Evolutionary conservation across 2,888 invertebrate genomes (phyloP).

Genomic region (Dasysyrphus tricinctus): DNA sequence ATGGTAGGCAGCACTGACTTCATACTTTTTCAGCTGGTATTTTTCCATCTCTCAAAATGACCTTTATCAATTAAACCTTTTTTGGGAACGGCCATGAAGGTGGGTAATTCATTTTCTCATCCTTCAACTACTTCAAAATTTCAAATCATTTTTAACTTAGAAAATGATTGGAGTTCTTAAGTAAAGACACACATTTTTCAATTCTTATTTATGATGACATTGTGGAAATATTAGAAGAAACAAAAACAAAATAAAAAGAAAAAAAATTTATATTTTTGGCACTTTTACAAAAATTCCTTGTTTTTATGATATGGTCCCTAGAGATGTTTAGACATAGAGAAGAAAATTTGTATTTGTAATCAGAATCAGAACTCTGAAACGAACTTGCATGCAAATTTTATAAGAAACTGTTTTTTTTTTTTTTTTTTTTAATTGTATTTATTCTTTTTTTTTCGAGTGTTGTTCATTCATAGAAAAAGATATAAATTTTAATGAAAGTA

Average conservation of each 20-base stretch:
- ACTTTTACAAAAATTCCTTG: slow-evolving; percentile 35
- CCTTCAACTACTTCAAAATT: not conserved
- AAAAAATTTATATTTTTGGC: slow-evolving; percentile 43
- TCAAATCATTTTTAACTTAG: slow-evolving; percentile 6
- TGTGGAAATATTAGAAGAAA: slow-evolving; percentile 52
- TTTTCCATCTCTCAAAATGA: slow-evolving; percentile 16
- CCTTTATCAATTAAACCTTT: slow-evolving; percentile 39
- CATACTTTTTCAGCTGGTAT: not conserved
- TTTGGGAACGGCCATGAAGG: slow-evolving; percentile 10
- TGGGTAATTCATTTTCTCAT: not conserved
- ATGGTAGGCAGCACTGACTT: not conserved
- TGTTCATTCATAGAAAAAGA: slow-evolving; percentile 60
- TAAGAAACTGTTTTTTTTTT: slow-evolving; percentile 8
- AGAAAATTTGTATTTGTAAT: slow-evolving; percentile 20
- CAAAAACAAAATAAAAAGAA: not conserved
- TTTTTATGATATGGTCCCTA: slow-evolving; percentile 24
- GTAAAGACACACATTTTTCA: slow-evolving; percentile 25
- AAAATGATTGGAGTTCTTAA: slow-evolving; percentile 7
- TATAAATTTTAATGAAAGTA: slow-evolving; percentile 62
- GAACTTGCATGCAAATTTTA: slow-evolving; percentile 26
- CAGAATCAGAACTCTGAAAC: slow-evolving; percentile 28
- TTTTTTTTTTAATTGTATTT: not conserved
- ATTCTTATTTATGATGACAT: slow-evolving; percentile 60
- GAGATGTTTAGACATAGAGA: not conserved
- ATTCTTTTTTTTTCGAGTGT: slow-evolving; percentile 9